Base-by-base conservation (phyloP, 2,888 invertebrate genomes). In the Antheraea yamamai region DNA sequence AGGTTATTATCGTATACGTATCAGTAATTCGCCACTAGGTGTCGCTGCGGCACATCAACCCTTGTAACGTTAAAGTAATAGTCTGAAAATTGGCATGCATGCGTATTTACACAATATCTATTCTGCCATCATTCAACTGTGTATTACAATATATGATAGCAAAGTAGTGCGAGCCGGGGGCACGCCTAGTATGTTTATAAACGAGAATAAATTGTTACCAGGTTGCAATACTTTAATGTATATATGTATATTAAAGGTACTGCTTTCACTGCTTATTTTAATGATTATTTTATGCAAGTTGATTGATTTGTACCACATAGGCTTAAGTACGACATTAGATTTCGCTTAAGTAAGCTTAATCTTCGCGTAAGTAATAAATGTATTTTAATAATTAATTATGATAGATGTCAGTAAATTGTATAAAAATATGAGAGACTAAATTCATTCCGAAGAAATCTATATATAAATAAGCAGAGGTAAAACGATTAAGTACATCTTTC, bases 251-350 rank as follows among this genome's bases (percentile, higher is more conserved):
- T 61, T 23, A 72, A 26, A 71, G 64, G 52, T 39, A 58, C 61
- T 30, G 74, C 75, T 76, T 76, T 72, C 75, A 76, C 74, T 72
- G 74, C 74, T 75, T 75, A 75, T 76, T 74, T 51, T 1, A 2
- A 47, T 73, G 55, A n/a, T 74, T 74, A 70, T 52, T 74, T 75
- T 75, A 51, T 75, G 70, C 70, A 70, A 70, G 2, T 39, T 39
- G 4, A 39, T n/a, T 23, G 35, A 70, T 70, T 39, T 70, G 4
- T 70, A 70, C 20, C 39, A 39, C 39, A 39, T 39, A 70, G 70
- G 35, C 39, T n/a, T 70, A 70, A 39, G 70, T 66, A 30, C 23
- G 58, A 74, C 74, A 74, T 58, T 74, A 74, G 39, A 39, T 71
- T 70, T 58, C 8, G 74, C 74, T 74, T 74, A 16, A 30, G 58